These are phyloP conservation scores for Boulengeromyrus knoepffleri DNA, from an alignment of 2,113 vertebrate species.

Conservation along the genomic window DNA sequence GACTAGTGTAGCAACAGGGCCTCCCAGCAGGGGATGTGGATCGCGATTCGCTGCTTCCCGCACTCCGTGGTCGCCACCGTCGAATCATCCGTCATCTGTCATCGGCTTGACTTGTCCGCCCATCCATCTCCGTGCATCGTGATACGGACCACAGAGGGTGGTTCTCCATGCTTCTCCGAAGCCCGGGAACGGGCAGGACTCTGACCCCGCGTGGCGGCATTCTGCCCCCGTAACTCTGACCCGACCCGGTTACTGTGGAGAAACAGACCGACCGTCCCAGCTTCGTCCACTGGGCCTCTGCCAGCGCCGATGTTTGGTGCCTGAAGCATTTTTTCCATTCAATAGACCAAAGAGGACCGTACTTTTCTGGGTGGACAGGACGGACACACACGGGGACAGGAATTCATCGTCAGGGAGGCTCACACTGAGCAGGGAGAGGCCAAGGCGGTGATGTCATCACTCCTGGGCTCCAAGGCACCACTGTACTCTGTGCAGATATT, in stretches of 20 bases:
- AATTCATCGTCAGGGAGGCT: slow-evolving; percentile 25
- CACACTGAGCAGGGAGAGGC: slow-evolving; percentile 42
- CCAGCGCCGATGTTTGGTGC: slow-evolving; percentile 71
- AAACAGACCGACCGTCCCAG: slow-evolving; percentile 42
- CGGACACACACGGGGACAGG: slow-evolving; percentile 23
- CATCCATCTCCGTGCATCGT: slow-evolving; percentile 44
- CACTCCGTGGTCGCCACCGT: slow-evolving; percentile 53
- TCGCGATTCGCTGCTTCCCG: slow-evolving; percentile 50
- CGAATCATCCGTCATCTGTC: slow-evolving; percentile 52
- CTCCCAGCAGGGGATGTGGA: slow-evolving; percentile 56
- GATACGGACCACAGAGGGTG: slow-evolving; percentile 29
- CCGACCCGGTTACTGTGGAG: slow-evolving; percentile 30
- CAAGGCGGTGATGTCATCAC: slow-evolving; percentile 45
- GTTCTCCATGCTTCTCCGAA: slow-evolving; percentile 30
- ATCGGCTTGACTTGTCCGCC: slow-evolving; percentile 41
- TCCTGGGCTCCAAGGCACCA: slow-evolving; percentile 64
- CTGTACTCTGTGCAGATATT: slow-evolving; percentile 54
- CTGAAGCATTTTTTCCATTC: slow-evolving; percentile 64
- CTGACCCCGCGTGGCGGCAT: neutral
- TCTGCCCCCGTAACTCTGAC: slow-evolving; percentile 38
- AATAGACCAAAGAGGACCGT: slow-evolving; percentile 79
- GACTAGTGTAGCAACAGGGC: slow-evolving; percentile 69
- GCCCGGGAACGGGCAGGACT: slow-evolving; percentile 18
- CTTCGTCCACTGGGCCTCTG: slow-evolving; percentile 59
- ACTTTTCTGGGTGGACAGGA: slow-evolving; percentile 42